A percentile compares a stretch with the other conserved stretches of the same genome.
Conservation (phyloP, 2,888 invertebrate species). For the Plagiodera versicolora region DNA sequence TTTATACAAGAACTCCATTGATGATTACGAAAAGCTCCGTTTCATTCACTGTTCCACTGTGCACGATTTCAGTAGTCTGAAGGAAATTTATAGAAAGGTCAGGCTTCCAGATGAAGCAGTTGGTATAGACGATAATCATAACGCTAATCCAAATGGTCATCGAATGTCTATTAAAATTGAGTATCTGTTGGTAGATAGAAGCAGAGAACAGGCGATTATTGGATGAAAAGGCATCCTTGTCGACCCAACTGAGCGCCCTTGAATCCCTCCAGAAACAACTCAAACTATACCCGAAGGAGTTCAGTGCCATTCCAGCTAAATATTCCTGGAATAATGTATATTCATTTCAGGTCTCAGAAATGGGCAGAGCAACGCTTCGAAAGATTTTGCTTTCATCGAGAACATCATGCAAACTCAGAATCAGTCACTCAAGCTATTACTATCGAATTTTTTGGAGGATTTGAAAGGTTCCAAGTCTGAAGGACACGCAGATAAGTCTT, state of each 20-base stretch:
- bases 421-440: constrained; percentile 17
- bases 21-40: constrained; percentile 27
- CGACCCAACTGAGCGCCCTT: not conserved
- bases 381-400: constrained; percentile 19
- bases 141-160: too few relatives aligned
- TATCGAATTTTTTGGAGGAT: constrained; percentile 25
- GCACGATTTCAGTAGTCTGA: constrained; percentile 26
- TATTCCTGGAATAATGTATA: not conserved
- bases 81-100: constrained; percentile 28
- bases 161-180: too few relatives aligned
- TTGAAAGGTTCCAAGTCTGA: constrained; percentile 15
- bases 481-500: constrained; percentile 1
- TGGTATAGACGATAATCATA: too few relatives aligned
- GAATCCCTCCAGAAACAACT: not conserved
- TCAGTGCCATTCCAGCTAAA: not conserved
- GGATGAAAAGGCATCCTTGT: not conserved
- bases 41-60: constrained; percentile 23
- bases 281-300: not conserved
- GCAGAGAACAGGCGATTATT: not conserved
- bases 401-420: constrained; percentile 26
- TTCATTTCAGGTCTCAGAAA: not conserved
- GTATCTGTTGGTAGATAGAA: not conserved
- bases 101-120: not conserved
- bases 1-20: constrained; percentile 22
- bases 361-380: not conserved